Conservation (phyloP, 2,888 invertebrate species). For the Drosophila prostipennis region DNA sequence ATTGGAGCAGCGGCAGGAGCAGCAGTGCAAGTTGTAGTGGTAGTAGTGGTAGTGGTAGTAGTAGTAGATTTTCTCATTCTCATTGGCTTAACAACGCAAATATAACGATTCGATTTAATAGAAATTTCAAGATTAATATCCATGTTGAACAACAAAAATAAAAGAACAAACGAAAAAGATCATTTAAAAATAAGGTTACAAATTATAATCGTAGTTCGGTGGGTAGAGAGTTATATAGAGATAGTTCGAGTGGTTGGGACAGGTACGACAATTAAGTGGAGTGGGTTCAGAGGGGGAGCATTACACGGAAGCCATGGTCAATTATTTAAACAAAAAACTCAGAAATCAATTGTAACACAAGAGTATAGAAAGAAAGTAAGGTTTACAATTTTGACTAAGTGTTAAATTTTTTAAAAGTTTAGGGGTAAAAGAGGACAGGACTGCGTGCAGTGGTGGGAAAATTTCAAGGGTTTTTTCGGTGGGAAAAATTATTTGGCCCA, state of each 20-base stretch:
- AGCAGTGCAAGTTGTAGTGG: conserved; percentile 81
- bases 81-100: conserved; percentile 83
- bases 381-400: conserved; percentile 42
- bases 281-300: conserved; percentile 7
- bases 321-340: conserved; percentile 27
- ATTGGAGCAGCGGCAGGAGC: conserved; percentile 76
- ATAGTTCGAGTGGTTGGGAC: conserved; percentile 6
- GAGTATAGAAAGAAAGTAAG: conserved; percentile 13
- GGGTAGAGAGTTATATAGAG: conserved; percentile 41
- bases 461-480: conserved; percentile 1
- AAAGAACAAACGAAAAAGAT: conserved; percentile 62
- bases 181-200: conserved; percentile 54
- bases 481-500: neutral
- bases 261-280: conserved; percentile 22
- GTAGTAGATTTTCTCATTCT: conserved; percentile 84
- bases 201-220: conserved; percentile 31
- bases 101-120: conserved; percentile 78
- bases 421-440: conserved; percentile 15
- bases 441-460: conserved; percentile 36
- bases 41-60: conserved; percentile 80
- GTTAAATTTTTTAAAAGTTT: conserved; percentile 13
- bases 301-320: conserved; percentile 43
- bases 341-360: conserved; percentile 10
- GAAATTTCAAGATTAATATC: conserved; percentile 66
- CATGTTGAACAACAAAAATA: conserved; percentile 56